These are phyloP conservation scores for Cinara cedri DNA, from an alignment of 2,888 invertebrate species.

Conservation along the genomic window DNA sequence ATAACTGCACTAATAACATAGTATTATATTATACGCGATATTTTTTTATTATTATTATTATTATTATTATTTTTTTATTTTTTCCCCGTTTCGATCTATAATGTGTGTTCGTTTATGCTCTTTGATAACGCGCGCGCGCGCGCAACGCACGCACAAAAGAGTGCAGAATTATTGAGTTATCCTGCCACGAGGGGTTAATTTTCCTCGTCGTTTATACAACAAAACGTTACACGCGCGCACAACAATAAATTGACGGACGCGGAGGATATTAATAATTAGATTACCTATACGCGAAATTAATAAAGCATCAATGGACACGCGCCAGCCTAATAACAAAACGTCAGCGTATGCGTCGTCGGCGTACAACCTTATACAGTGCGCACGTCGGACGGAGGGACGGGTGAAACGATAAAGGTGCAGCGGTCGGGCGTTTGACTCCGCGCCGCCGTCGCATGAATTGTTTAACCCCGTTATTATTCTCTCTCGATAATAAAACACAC, in stretches of 20 bases:
- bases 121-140: neutral
- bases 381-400: neutral
- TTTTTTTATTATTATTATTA: constrained; percentile 8
- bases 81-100: neutral
- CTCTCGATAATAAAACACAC: constrained; percentile 32
- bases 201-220: neutral
- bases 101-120: constrained; percentile 20
- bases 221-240: neutral
- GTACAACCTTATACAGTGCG: constrained; percentile 21
- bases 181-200: constrained; percentile 35
- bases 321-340: constrained; percentile 46
- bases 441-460: too few relatives aligned
- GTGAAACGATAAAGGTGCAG: constrained; percentile 10
- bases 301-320: constrained; percentile 46
- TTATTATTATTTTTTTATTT: neutral
- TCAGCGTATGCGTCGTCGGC: neutral
- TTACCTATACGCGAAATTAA: constrained; percentile 27
- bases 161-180: constrained; percentile 41
- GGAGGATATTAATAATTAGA: constrained; percentile 29
- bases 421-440: constrained; percentile 13
- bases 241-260: constrained; percentile 25
- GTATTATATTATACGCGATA: neutral
- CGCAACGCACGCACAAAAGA: too few relatives aligned
- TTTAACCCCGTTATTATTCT: constrained; percentile 35
- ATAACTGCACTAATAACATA: neutral